phyloP scores from a whole-genome alignment of 2,113 vertebrate species.

The Boleophthalmus pectinirostris region DNA sequence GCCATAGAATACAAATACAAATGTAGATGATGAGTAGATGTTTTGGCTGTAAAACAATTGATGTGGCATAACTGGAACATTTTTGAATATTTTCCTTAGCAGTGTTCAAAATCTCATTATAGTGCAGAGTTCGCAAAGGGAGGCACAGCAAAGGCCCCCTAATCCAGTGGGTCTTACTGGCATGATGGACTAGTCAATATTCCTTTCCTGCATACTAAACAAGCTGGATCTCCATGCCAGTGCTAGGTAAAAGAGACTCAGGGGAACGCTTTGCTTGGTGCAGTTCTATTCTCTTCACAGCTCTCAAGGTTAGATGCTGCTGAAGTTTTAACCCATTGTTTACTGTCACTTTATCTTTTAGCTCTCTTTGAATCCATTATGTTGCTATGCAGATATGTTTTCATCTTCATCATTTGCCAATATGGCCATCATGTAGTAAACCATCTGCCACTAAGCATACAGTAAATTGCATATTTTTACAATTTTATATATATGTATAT shows the following conservation, averaged over 20 bases:
- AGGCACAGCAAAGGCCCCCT: constrained; percentile 65
- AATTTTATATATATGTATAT: no score
- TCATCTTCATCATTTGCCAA: neutral
- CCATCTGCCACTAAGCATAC: neutral
- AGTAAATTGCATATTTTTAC: no score
- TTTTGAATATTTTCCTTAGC: constrained; percentile 65
- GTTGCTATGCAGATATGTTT: neutral
- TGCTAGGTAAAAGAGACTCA: constrained; percentile 61
- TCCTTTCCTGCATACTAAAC: constrained; percentile 63
- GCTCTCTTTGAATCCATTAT: neutral
- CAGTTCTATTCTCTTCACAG: constrained; percentile 57
- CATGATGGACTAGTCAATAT: constrained; percentile 73
- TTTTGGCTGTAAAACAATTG: neutral
- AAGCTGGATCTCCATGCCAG: constrained; percentile 53
- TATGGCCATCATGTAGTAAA: neutral
- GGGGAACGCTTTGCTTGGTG: constrained; percentile 59
- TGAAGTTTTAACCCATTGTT: constrained; percentile 52
- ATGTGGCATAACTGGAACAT: constrained; percentile 16
- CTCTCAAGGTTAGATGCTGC: constrained; percentile 62
- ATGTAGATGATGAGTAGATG: no score
- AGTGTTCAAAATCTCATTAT: constrained; percentile 66
- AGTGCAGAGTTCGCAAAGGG: constrained; percentile 51
- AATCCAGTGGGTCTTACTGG: constrained; percentile 73
- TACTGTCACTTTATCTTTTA: constrained; percentile 8
- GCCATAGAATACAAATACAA: no score